Evolutionary conservation across 2,888 invertebrate genomes (phyloP).

Genomic region (Platycheirus albimanus): DNA sequence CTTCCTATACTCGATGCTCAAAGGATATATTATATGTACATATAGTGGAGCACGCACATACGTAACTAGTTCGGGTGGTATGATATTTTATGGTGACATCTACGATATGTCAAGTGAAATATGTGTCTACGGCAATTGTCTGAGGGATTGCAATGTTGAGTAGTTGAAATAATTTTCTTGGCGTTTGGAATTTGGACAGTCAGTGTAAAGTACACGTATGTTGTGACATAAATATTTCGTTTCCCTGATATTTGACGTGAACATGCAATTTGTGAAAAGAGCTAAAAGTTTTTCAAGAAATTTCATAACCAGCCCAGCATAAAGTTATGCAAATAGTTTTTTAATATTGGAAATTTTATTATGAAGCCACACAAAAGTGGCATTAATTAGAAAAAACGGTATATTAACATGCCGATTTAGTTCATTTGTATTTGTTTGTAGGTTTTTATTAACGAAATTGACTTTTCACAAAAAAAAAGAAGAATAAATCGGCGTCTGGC

Average conservation of each 20-base stretch:
- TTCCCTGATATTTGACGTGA: slow-evolving; percentile 61
- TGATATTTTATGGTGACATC: slow-evolving; percentile 73
- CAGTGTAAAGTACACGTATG: slow-evolving; percentile 34
- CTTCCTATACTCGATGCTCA: neutral
- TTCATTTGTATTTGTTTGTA: too few species aligned
- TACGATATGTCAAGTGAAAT: slow-evolving; percentile 74
- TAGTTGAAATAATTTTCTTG: slow-evolving; percentile 50
- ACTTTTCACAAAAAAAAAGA: too few species aligned
- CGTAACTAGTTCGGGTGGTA: slow-evolving; percentile 65
- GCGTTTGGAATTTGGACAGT: slow-evolving; percentile 50
- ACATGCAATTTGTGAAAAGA: slow-evolving; percentile 41
- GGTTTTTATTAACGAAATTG: too few species aligned
- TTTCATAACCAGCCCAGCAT: slow-evolving; percentile 2
- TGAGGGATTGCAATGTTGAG: slow-evolving; percentile 65
- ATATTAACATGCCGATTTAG: too few species aligned
- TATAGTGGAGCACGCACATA: slow-evolving; percentile 52
- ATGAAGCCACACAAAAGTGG: too few species aligned
- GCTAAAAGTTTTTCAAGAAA: slow-evolving; percentile 6
- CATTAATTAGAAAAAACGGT: too few species aligned
- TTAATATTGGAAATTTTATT: too few species aligned
- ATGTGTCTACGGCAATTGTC: slow-evolving; percentile 72
- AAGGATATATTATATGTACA: too few species aligned
- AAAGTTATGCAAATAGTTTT: neutral
- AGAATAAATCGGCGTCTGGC: too few species aligned
- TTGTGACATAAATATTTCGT: slow-evolving; percentile 57